Evolutionary conservation across 2,888 invertebrate genomes (phyloP), one percentile per base, ranked within the genome.

Genomic region (Apamea crenata): DNA sequence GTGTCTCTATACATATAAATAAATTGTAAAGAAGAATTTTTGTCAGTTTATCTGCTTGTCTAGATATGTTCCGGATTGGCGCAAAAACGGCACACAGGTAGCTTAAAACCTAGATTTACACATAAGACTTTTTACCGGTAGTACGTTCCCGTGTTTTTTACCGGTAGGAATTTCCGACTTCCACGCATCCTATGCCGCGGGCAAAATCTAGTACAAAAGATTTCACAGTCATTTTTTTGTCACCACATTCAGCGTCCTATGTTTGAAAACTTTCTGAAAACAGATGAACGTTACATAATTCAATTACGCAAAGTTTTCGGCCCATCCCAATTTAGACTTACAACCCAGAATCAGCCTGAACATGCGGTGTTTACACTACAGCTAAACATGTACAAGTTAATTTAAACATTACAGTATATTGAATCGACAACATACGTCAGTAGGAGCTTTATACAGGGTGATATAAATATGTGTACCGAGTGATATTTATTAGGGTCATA

Each of bases 401-500:
- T 88, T 89, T 78, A 85, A 88, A 90, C 87, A 77, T 87, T 83
- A 80, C 77, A 83, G 87, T 82, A 79, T 87, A 88, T 89, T 88
- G 86, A 87, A 89, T 89, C 82, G 90, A 87, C 89, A 89, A 88
- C 87, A 89, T 87, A 88, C 83, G 88, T 86, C 91, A 91, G 90
- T 90, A 84, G 80, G 81, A 86, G 88, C 88, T 91, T 90, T 91
- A 91, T 89, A 90, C 87, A 87, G 86, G 83, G 83, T 91, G 91
- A 93, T 94, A 95, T 93, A 95, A 94, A 94, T 94, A 93, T 93
- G 93, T 92, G 91, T 92, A 92, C 90, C 93, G 90, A 93, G 93
- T 94, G 94, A 95, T 95, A 95, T 95, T 95, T 95, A 95, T 95
- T 95, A 94, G 92, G 94, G 95, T 93, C 93, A 93, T 94, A 93